These are phyloP conservation scores for Leucophenga montana DNA, from an alignment of 2,888 invertebrate species.

Conservation along the genomic window DNA sequence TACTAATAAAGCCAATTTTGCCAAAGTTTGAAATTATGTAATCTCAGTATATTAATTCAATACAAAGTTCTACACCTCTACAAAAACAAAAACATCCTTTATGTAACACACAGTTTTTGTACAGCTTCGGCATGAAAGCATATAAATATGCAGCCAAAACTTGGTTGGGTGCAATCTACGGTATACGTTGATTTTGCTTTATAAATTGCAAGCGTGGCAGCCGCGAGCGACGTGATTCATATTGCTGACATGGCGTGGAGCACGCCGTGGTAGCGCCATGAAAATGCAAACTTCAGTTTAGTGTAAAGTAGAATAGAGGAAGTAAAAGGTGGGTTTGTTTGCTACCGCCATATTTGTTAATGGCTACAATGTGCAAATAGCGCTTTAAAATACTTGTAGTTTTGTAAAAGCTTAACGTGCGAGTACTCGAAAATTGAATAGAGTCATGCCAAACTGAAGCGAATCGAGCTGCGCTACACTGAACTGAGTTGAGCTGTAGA, in stretches of 20 bases:
- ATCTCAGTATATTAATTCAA: no score
- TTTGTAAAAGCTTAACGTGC: slow-evolving; percentile 55
- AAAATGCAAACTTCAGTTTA: background rate
- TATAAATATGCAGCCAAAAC: no score
- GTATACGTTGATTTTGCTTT: background rate
- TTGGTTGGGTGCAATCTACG: no score
- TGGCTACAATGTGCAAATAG: slow-evolving; percentile 32
- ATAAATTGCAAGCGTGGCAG: slow-evolving; percentile 16
- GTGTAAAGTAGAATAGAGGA: background rate
- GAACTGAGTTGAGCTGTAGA: background rate
- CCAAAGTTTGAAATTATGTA: no score
- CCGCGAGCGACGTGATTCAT: slow-evolving; percentile 21
- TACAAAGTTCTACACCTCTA: no score
- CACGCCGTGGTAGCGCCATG: slow-evolving; percentile 4
- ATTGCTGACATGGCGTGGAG: slow-evolving; percentile 8
- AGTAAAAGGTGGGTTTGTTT: background rate
- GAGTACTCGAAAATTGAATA: slow-evolving; percentile 39
- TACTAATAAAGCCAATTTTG: no score
- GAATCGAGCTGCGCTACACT: background rate
- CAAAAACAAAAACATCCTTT: no score
- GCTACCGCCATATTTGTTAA: slow-evolving; percentile 14
- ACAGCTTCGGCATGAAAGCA: no score
- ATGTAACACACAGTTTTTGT: no score
- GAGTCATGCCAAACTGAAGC: slow-evolving; percentile 10
- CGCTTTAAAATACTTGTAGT: slow-evolving; percentile 40